phyloP scores from a whole-genome alignment of 2,888 invertebrate species.

The Periphyllus acericola region DNA sequence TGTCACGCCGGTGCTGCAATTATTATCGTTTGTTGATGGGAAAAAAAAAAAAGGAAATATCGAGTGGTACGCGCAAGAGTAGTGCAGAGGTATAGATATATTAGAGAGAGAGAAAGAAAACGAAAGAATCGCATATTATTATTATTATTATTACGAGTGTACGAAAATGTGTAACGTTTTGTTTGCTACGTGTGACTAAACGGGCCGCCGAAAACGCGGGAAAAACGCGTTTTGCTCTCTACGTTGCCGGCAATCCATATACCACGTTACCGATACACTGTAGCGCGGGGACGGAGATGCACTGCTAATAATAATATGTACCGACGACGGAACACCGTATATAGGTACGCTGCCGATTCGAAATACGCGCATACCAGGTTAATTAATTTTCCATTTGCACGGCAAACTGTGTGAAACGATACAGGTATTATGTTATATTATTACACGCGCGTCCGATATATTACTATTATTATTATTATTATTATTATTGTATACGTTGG shows the following conservation, averaged over 20 bases:
- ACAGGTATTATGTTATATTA: background rate
- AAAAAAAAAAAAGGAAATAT: background rate
- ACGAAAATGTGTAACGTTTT: slow-evolving; percentile 11
- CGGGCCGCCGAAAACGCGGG: background rate
- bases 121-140: background rate
- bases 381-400: slow-evolving; percentile 51
- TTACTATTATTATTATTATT: slow-evolving; percentile 13
- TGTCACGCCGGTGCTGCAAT: slow-evolving; percentile 8
- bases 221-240: background rate
- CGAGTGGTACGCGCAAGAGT: background rate
- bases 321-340: background rate
- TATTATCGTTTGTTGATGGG: slow-evolving; percentile 21
- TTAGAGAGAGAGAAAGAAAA: background rate
- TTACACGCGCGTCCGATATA: background rate
- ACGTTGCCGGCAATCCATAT: background rate
- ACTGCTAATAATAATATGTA: background rate
- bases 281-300: background rate
- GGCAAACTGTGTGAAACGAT: slow-evolving; percentile 33
- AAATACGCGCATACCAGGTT: slow-evolving; percentile 34
- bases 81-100: background rate
- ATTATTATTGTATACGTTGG: background rate
- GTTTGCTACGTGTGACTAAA: slow-evolving; percentile 38
- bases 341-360: slow-evolving; percentile 35
- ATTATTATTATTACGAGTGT: background rate
- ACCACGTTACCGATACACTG: too few relatives aligned